phyloP scores from a whole-genome alignment of 2,113 vertebrate genomes.

The Thymallus thymallus region DNA sequence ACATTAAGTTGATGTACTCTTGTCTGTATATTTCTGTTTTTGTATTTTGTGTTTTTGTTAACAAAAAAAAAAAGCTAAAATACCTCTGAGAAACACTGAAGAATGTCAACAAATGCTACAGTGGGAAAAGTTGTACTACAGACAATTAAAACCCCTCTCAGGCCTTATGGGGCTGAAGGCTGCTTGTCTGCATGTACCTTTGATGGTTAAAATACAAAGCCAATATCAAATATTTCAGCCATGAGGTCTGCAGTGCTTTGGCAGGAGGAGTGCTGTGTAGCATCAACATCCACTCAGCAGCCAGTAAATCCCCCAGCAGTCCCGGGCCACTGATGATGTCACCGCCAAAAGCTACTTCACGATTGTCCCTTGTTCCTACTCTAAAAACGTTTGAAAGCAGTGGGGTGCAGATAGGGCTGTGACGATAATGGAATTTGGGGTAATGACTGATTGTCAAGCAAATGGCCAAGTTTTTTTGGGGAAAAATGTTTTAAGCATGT shows the following conservation, averaged over 20 bases:
- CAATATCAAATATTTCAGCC: neutral
- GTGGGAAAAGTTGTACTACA: neutral
- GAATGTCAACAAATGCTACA: neutral
- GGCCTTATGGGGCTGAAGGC: neutral
- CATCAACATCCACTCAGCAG: constrained; percentile 18
- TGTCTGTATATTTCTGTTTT: no score
- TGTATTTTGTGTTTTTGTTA: no score
- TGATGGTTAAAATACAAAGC: neutral
- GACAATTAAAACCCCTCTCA: neutral
- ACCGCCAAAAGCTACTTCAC: neutral
- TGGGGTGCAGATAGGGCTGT: no score
- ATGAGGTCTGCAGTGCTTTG: constrained; percentile 1
- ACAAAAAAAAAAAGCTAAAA: no score
- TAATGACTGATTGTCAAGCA: no score
- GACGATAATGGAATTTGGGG: no score
- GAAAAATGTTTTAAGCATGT: no score
- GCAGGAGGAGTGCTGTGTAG: neutral
- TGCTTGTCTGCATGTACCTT: neutral
- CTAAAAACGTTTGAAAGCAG: constrained; percentile 7
- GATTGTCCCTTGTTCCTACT: neutral
- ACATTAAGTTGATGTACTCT: no score
- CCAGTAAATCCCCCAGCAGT: neutral
- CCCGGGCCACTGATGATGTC: neutral
- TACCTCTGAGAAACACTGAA: neutral
- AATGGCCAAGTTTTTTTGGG: no score